Conservation (phyloP, 2,888 invertebrate species). For the Philhelius pedissequus region DNA sequence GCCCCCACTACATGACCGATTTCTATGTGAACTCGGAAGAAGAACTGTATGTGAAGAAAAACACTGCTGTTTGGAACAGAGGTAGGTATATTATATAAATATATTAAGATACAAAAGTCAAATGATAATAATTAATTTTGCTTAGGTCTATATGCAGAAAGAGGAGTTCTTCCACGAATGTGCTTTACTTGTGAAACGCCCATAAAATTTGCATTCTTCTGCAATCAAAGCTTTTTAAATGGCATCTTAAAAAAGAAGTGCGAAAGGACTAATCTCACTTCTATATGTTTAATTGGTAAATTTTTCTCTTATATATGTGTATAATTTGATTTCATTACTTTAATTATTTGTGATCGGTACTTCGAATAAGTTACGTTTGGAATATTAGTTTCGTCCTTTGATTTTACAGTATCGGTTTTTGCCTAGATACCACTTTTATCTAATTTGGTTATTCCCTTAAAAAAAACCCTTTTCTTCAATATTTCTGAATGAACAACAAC, state of each 20-base stretch:
- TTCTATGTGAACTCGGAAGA: slow-evolving; percentile 84
- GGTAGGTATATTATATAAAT: slow-evolving; percentile 75
- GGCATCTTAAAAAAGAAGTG: slow-evolving; percentile 78
- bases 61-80: slow-evolving; percentile 90
- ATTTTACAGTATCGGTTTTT: no score
- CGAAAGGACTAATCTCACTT: slow-evolving; percentile 14
- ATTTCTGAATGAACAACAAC: no score
- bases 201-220: slow-evolving; percentile 90
- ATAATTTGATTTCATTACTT: no score
- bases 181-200: slow-evolving; percentile 91
- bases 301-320: not conserved
- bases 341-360: no score
- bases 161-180: slow-evolving; percentile 72
- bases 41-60: slow-evolving; percentile 91
- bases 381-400: no score
- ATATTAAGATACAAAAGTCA: not conserved
- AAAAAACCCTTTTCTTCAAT: no score
- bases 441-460: no score
- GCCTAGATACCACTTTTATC: no score
- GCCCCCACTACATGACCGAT: slow-evolving; percentile 75
- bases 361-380: no score
- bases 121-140: not conserved
- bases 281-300: slow-evolving; percentile 76
- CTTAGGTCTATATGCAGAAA: slow-evolving; percentile 71
- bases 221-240: slow-evolving; percentile 81